phyloP scores from a whole-genome alignment of 2,113 vertebrate species.

The Panthera leo region DNA sequence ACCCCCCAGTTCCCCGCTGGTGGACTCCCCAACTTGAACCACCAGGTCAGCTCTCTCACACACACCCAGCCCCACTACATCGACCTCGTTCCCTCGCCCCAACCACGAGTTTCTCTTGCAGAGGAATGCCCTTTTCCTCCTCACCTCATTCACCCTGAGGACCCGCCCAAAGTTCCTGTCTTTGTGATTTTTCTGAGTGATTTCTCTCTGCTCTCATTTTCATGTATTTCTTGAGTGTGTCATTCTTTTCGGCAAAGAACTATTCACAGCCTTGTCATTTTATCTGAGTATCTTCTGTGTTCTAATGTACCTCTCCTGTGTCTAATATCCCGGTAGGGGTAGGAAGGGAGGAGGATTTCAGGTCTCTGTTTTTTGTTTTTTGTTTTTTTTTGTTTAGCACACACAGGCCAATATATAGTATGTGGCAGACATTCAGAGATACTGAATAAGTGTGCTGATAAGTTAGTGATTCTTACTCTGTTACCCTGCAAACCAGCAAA shows the following conservation, averaged over 20 bases:
- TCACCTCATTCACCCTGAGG: background rate
- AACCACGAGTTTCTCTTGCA: background rate
- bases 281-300: constrained; percentile 13
- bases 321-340: background rate
- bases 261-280: constrained; percentile 14
- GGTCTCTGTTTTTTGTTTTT: background rate
- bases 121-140: background rate
- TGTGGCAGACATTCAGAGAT: constrained; percentile 3
- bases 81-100: background rate
- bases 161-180: background rate
- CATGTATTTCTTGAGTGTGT: constrained; percentile 19
- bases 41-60: background rate
- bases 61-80: background rate
- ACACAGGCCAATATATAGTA: background rate
- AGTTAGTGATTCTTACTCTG: constrained; percentile 5
- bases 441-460: background rate
- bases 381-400: constrained; percentile 35
- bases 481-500: background rate
- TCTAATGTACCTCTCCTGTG: background rate
- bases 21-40: background rate
- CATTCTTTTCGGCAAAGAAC: constrained; percentile 30
- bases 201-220: background rate
- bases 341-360: background rate
- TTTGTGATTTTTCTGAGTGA: constrained; percentile 13
- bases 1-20: background rate